Evolutionary conservation across 2,113 vertebrate species (phyloP), one percentile per base, ranked within the genome.

Genomic region (Lagopus leucura): DNA sequence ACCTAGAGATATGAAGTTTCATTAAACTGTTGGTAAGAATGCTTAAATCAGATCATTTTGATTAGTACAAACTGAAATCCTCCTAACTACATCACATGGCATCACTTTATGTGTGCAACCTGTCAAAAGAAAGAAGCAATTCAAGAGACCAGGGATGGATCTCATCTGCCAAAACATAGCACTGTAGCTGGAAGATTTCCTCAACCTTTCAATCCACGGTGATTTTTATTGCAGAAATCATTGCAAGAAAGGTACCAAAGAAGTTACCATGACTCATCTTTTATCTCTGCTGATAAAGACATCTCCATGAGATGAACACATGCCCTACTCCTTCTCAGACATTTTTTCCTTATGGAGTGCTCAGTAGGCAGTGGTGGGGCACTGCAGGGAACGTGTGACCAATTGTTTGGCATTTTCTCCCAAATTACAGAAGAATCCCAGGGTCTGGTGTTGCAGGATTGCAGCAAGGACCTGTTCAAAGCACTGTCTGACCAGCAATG

Each of bases 21-120:
- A 95, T 85, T 88, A 70, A 27, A 77, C 34, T 78, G 87, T 95
- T 80, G 93, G 54, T 36, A 96, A 97, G 92, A 95, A 82, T 32
- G 79, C 54, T 96, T 92, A 85, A 93, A 94, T 77, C 32, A 36
- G 90, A 92, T 74, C 84, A 92, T 13, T 50, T 79, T 93, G 61
- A 82, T 96, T 86, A 88, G 90, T 42, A 73, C 45, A 70, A 83
- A 76, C 71, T 79, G 47, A 94, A 95, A 93, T 86, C 47, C 74
- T 94, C 71, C 57, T 64, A 42, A 63, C 48, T 96, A 34, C 80
- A 94, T 57, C 50, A 64, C 11, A 43, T 27, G 18, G 74, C 4
- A 17, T 28, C 57, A 76, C 90, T 87, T 92, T 85, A 69, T 61
- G 74, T 28, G 28, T 55, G 63, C 34, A 89, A 61, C 24, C 32